Evolutionary conservation across 2,888 invertebrate species (phyloP).

Genomic region (Melanophora roralis): DNA sequence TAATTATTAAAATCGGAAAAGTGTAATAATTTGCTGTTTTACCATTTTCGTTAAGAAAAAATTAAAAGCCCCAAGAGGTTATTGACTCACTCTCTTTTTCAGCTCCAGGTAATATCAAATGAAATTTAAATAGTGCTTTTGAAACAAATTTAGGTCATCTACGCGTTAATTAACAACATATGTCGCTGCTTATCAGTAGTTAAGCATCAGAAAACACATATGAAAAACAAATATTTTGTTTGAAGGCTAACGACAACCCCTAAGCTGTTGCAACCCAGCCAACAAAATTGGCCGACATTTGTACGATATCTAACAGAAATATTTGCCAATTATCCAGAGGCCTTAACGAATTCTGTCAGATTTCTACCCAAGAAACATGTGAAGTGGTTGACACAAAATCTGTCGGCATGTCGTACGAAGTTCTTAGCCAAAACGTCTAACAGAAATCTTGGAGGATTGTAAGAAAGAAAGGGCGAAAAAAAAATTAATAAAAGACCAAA

Average conservation of each 20-base stretch:
- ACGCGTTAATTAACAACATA: conserved; percentile 62
- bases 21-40: conserved; percentile 43
- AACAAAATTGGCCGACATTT: too few species aligned
- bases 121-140: conserved; percentile 44
- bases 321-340: too few species aligned
- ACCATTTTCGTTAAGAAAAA: conserved; percentile 49
- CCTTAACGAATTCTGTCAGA: too few species aligned
- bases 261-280: not conserved
- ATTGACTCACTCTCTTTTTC: conserved; percentile 32
- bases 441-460: too few species aligned
- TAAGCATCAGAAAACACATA: conserved; percentile 55
- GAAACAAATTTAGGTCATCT: conserved; percentile 56
- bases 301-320: too few species aligned
- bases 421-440: too few species aligned
- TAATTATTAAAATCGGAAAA: conserved; percentile 7
- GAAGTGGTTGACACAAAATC: too few species aligned
- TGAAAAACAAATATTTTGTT: conserved; percentile 38
- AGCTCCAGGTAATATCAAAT: conserved; percentile 20
- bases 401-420: too few species aligned
- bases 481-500: too few species aligned
- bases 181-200: conserved; percentile 53
- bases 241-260: conserved; percentile 6
- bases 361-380: too few species aligned
- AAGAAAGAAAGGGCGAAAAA: too few species aligned
- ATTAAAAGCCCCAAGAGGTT: conserved; percentile 54